phyloP scores from a whole-genome alignment of 2,797 vertebrate species.

The Coccyzus lansbergi region DNA sequence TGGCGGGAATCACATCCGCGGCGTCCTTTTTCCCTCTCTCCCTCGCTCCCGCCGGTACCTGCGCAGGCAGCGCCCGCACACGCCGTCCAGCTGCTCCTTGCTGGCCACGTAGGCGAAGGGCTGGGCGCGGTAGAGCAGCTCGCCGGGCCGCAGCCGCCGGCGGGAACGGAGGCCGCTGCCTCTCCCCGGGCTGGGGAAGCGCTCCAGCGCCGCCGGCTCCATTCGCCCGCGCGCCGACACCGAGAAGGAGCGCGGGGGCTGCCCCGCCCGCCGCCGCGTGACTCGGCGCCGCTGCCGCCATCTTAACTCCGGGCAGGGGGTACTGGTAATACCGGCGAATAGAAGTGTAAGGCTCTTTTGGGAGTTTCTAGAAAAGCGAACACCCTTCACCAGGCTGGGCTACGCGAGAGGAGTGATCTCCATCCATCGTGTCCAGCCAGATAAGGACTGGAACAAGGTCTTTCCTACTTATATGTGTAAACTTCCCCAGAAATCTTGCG shows the following conservation, averaged over 20 bases:
- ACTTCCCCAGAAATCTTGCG: too few species aligned
- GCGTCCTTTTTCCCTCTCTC: accelerated
- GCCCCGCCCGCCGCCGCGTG: neutral
- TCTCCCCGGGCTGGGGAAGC: constrained; percentile 80
- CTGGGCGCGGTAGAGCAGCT: constrained; percentile 77
- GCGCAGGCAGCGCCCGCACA: constrained; percentile 87
- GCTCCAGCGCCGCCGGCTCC: constrained; percentile 78
- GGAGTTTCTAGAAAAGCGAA: too few species aligned
- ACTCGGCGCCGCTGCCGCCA: neutral
- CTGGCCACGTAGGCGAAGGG: constrained; percentile 85
- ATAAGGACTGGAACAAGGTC: too few species aligned
- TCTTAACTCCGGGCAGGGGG: neutral
- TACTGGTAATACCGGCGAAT: too few species aligned
- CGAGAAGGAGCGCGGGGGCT: accelerated
- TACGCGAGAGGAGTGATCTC: too few species aligned
- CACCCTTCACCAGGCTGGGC: too few species aligned
- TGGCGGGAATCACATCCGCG: too few species aligned
- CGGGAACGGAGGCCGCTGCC: constrained; percentile 85
- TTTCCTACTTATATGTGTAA: too few species aligned
- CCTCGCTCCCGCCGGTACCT: constrained; percentile 78
- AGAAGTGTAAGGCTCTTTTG: too few species aligned
- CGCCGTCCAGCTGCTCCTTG: constrained; percentile 69
- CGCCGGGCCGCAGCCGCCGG: constrained; percentile 71
- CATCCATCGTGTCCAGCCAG: too few species aligned
- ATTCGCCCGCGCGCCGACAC: constrained; percentile 48